Conservation (phyloP, 1,140 invertebrate species). For the Pristionchus pacificus region DNA sequence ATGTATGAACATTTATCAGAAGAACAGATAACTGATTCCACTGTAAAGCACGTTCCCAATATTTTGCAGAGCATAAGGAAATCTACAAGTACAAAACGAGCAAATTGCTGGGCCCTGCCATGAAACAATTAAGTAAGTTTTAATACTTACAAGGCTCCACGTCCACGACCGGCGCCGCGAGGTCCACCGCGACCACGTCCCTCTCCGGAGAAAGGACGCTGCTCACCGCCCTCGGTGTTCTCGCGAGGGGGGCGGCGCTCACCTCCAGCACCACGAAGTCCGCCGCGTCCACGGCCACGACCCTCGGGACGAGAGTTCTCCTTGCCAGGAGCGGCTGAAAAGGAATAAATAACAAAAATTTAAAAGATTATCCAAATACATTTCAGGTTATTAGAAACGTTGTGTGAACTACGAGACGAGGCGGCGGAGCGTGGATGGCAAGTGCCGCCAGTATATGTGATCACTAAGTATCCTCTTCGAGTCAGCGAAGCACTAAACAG, state of each 20-base stretch:
- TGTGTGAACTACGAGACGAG: background rate
- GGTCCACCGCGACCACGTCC: conserved; percentile 31
- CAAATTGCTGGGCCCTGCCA: background rate
- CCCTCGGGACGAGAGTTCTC: conserved; percentile 14
- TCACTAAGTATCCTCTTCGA: background rate
- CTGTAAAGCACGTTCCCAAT: background rate
- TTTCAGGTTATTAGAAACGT: too few species aligned
- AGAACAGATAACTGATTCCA: background rate
- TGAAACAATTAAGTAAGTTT: background rate
- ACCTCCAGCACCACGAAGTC: background rate
- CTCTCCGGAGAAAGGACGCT: conserved; percentile 19
- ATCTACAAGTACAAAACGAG: background rate
- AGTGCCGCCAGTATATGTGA: background rate
- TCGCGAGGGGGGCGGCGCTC: background rate
- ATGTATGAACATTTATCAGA: background rate
- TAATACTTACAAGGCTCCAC: background rate
- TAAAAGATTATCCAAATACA: too few species aligned
- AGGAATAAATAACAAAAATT: background rate
- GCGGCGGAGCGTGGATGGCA: background rate
- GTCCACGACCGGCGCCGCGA: conserved; percentile 30
- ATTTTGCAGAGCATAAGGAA: background rate
- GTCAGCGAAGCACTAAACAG: background rate
- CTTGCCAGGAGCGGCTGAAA: conserved; percentile 5
- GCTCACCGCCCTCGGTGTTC: conserved; percentile 8
- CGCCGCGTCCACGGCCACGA: background rate